Evolutionary conservation across 2,113 vertebrate species (phyloP).

Genomic region (Talpa occidentalis): DNA sequence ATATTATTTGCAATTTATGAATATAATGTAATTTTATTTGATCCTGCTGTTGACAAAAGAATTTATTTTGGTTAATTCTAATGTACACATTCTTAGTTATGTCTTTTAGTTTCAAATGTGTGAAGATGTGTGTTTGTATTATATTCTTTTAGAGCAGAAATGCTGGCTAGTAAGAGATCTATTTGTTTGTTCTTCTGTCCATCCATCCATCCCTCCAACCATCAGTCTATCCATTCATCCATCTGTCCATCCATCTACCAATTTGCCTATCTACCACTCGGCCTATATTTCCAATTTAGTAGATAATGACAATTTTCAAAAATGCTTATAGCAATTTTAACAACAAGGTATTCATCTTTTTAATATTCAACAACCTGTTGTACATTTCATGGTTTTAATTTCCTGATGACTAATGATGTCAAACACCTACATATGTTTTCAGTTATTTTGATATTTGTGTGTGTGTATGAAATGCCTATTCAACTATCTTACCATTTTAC

Average conservation of each 20-base stretch:
- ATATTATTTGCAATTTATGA: neutral
- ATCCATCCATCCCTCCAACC: neutral
- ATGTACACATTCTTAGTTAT: neutral
- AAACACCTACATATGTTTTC: neutral
- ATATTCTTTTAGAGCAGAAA: neutral
- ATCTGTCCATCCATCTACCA: neutral
- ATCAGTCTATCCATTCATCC: no score
- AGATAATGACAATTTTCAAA: neutral
- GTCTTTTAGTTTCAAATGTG: neutral
- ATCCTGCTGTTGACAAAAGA: neutral
- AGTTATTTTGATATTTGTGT: neutral
- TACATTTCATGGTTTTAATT: neutral
- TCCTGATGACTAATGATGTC: neutral
- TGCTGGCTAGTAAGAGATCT: neutral
- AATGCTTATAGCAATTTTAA: neutral
- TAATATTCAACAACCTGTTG: neutral
- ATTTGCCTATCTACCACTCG: neutral
- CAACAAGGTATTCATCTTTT: neutral
- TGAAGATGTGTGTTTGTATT: neutral
- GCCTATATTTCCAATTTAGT: neutral
- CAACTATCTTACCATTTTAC: neutral
- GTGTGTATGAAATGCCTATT: neutral
- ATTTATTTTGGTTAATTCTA: neutral
- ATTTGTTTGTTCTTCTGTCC: neutral
- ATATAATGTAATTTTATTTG: neutral